Evolutionary conservation across 2,797 vertebrate genomes (phyloP), one percentile per base, ranked within the genome.

Genomic region (Centropyge bicolor): DNA sequence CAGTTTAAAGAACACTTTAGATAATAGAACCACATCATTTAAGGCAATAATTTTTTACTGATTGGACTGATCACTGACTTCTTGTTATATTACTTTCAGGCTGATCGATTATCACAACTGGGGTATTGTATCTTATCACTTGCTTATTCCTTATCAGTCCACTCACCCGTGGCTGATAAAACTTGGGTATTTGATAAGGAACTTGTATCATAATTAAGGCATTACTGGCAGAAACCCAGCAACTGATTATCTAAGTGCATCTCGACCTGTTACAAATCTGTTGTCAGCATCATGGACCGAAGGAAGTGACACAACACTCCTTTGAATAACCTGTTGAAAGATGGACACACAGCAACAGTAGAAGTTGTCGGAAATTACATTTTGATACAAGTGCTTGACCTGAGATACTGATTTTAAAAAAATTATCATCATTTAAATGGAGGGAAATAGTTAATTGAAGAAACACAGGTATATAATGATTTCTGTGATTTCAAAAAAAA

Each of bases 121-220:
- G 2, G 22, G 22, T 7, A 2, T 10, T 70, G 2, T 6, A 36
- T 72, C 49, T 10, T 60, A 65, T 59, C 57, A 63, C 41, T 2
- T 5, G 43, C 9, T 4, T 16, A 19, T 16, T 27, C 3, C 17
- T 11, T 48, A 66, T 43, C 52, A 59, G 38, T 22, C 11, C 12
- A 1, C 5, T 43, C 40, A 45, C 1, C 6, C 19, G 45, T 2
- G 4, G 27, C n/a, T 70, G 17, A 59, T 59, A 54, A 38, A 60
- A 65, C 57, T 41, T 31, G 2, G 8, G 13, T 49, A 38, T 67
- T 70, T 48, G 24, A 60, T 54, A 49, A 73, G 38, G 8, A 64
- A 27, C 52, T 16, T 14, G 6, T 55, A 24, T 55, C 8, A 55
- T 46, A n/a, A n/a, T n/a, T n/a, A 19, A 43, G 2, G 9, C 45